These are phyloP conservation scores for Platyscapa corneri DNA, from an alignment of 1,140 invertebrate genomes.

Conservation along the genomic window DNA sequence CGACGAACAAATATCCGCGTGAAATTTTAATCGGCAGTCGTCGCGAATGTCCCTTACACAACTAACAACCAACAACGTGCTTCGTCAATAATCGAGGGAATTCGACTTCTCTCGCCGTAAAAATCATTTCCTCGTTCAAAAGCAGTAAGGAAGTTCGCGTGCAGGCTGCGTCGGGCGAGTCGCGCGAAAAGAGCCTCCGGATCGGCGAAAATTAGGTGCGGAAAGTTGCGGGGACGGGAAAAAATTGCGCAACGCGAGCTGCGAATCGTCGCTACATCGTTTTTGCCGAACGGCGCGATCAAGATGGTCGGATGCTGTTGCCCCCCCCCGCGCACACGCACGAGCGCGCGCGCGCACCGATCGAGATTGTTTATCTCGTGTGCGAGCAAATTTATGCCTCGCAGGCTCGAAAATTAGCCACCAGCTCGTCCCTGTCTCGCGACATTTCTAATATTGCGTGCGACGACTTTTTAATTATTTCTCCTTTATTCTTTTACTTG, in stretches of 20 bases:
- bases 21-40: neutral
- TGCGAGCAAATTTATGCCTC: conserved; percentile 24
- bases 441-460: conserved; percentile 32
- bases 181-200: neutral
- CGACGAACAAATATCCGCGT: neutral
- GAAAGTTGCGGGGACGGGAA: neutral
- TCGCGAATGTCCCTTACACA: neutral
- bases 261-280: conserved; percentile 35
- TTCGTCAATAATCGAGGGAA: neutral
- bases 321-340: too few species aligned
- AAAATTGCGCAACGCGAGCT: neutral
- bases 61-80: neutral
- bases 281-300: conserved; percentile 62
- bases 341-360: too few species aligned
- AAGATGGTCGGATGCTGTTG: conserved; percentile 60
- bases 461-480: conserved; percentile 20
- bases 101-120: too few species aligned
- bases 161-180: neutral
- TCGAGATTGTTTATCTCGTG: conserved; percentile 65
- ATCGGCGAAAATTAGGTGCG: neutral
- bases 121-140: too few species aligned
- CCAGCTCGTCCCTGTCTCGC: neutral
- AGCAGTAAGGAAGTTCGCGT: neutral
- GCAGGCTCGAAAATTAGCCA: neutral
- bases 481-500: conserved; percentile 4